These are phyloP conservation scores for Eulacestoma nigropectus DNA, from an alignment of 2,113 vertebrate genomes.

Conservation along the genomic window DNA sequence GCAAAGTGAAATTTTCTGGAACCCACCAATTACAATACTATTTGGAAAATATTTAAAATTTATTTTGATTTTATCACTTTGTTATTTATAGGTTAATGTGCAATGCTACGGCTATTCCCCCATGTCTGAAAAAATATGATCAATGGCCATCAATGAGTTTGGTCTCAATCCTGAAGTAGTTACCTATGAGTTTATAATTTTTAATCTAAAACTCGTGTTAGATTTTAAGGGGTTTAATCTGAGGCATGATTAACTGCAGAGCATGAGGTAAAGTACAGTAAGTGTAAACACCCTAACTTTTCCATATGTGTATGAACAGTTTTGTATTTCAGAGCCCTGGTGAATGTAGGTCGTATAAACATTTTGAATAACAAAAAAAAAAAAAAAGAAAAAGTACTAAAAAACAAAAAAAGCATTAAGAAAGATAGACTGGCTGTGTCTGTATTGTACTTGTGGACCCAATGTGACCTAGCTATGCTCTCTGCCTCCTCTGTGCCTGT, in stretches of 20 bases:
- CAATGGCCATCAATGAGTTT: background rate
- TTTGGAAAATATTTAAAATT: background rate
- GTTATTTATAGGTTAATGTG: background rate
- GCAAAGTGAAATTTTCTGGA: background rate
- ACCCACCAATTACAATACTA: background rate
- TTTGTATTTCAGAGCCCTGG: background rate
- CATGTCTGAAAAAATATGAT: background rate
- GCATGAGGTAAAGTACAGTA: background rate
- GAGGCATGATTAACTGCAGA: background rate
- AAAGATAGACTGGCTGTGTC: background rate
- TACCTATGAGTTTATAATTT: background rate
- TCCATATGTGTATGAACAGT: background rate
- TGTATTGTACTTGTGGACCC: background rate
- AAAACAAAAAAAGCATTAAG: background rate
- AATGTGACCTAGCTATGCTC: background rate
- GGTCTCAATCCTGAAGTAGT: background rate
- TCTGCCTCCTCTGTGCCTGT: background rate
- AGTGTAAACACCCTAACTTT: background rate
- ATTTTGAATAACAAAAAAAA: background rate
- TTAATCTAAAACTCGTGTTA: background rate
- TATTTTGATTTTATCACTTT: background rate
- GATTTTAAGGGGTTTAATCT: background rate
- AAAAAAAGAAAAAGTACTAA: background rate
- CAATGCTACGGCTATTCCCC: rapidly evolving
- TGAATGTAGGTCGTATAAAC: background rate